These are phyloP conservation scores for Eilema sororculum DNA, from an alignment of 2,888 invertebrate genomes.

Conservation along the genomic window DNA sequence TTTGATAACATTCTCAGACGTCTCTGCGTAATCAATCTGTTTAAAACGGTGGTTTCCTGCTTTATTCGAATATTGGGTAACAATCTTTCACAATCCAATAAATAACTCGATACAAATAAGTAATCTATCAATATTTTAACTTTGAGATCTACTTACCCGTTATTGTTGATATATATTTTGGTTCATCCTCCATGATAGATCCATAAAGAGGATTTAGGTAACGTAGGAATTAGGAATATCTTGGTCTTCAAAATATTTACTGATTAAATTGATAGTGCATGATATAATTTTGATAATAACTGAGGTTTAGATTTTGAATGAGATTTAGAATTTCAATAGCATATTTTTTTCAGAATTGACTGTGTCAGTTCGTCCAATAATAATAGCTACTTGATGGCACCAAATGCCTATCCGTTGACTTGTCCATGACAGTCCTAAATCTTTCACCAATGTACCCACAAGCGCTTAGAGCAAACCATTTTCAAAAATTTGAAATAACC, in stretches of 20 bases:
- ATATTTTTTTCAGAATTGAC: neutral
- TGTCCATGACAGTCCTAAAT: neutral
- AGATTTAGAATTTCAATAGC: neutral
- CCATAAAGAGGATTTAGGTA: too few species aligned
- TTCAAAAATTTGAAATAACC: constrained; percentile 24
- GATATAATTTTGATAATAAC: neutral
- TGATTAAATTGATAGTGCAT: neutral
- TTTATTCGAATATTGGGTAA: neutral
- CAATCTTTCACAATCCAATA: neutral
- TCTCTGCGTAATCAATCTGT: neutral
- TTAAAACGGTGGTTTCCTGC: neutral
- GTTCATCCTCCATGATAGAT: too few species aligned
- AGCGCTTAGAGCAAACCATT: constrained; percentile 10
- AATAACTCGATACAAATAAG: neutral
- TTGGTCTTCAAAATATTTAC: neutral
- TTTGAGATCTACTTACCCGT: neutral
- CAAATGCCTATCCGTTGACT: neutral
- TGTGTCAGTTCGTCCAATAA: neutral
- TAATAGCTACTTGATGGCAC: neutral
- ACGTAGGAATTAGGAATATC: too few species aligned
- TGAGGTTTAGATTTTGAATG: neutral
- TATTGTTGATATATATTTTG: neutral
- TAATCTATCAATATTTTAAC: neutral
- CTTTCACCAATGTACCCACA: neutral
- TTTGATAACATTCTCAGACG: neutral